phyloP scores from a whole-genome alignment of 2,797 vertebrate genomes.

The Pangasius djambal region DNA sequence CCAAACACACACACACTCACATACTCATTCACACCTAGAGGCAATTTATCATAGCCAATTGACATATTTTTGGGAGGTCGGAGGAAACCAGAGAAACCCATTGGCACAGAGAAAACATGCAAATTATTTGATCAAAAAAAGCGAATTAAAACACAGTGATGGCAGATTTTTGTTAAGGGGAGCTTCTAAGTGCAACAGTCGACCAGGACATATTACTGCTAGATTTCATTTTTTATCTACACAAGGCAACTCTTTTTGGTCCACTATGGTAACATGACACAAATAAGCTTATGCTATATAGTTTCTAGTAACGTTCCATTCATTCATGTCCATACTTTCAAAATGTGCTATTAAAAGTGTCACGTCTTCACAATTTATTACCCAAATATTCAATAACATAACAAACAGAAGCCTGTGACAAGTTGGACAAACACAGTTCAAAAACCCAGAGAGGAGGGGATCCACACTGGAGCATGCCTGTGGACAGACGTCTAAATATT shows the following conservation, averaged over 20 bases:
- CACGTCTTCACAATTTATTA: not conserved
- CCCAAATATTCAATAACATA: not conserved
- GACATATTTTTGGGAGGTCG: not conserved
- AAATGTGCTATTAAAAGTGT: not conserved
- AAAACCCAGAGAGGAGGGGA: not conserved
- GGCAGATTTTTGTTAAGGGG: not conserved
- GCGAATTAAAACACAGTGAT: not conserved
- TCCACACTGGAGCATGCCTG: constrained; percentile 6
- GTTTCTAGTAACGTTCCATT: not conserved
- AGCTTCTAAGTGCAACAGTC: not conserved
- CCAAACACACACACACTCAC: not conserved
- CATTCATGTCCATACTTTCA: not conserved
- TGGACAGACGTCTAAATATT: constrained; percentile 52
- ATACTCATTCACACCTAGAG: not conserved
- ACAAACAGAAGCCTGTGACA: not conserved
- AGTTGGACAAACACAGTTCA: constrained; percentile 3
- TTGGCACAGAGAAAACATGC: not conserved
- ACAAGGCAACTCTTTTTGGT: not conserved
- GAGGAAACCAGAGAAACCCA: not conserved
- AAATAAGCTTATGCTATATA: not conserved
- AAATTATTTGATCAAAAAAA: not conserved
- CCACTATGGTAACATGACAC: not conserved
- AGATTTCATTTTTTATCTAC: not conserved
- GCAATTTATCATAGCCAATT: constrained; percentile 4
- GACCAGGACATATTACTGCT: no score